A percentile compares a stretch with the other conserved stretches of the same genome.
Evolutionary conservation across 2,888 invertebrate genomes (phyloP).

Genomic region (Drosophila meridiana): DNA sequence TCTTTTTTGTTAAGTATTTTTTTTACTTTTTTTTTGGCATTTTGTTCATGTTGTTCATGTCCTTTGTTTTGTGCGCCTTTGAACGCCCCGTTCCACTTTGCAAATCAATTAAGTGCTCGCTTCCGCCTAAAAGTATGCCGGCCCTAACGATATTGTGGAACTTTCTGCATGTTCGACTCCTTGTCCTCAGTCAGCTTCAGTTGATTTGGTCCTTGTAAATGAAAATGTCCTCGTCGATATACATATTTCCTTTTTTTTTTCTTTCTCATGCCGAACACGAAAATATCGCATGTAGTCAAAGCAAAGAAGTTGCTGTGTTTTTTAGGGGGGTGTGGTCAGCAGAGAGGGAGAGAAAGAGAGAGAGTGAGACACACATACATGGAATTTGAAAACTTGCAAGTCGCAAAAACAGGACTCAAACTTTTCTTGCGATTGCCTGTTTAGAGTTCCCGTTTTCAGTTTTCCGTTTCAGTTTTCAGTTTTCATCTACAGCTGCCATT

Average conservation of each 20-base stretch:
- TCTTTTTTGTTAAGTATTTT: conserved; percentile 6
- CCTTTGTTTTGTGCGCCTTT: conserved; percentile 43
- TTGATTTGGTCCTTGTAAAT: conserved; percentile 57
- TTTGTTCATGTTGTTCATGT: background rate
- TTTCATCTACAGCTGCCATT: conserved; percentile 14
- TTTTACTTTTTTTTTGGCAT: conserved; percentile 8
- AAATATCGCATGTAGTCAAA: conserved; percentile 21
- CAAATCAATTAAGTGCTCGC: conserved; percentile 73
- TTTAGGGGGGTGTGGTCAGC: conserved; percentile 16
- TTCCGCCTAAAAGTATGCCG: conserved; percentile 66
- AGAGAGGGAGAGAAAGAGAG: background rate
- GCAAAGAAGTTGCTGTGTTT: conserved; percentile 20
- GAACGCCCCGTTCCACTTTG: conserved; percentile 59
- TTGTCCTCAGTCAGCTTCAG: conserved; percentile 31
- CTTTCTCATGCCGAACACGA: background rate
- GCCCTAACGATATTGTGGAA: conserved; percentile 7
- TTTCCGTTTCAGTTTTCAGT: conserved; percentile 20
- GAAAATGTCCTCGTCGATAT: conserved; percentile 48
- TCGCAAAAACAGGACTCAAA: conserved; percentile 46
- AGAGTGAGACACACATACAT: background rate
- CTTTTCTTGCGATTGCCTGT: conserved; percentile 54
- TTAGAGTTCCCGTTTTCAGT: conserved; percentile 30
- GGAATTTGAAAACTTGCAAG: conserved; percentile 51
- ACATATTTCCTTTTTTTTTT: background rate
- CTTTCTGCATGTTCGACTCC: conserved; percentile 11